Percentiles rank a stretch among this genome's conserved stretches.
These are phyloP conservation scores for Spinus pinus DNA, from an alignment of 2,797 vertebrate species.

Conservation along the genomic window DNA sequence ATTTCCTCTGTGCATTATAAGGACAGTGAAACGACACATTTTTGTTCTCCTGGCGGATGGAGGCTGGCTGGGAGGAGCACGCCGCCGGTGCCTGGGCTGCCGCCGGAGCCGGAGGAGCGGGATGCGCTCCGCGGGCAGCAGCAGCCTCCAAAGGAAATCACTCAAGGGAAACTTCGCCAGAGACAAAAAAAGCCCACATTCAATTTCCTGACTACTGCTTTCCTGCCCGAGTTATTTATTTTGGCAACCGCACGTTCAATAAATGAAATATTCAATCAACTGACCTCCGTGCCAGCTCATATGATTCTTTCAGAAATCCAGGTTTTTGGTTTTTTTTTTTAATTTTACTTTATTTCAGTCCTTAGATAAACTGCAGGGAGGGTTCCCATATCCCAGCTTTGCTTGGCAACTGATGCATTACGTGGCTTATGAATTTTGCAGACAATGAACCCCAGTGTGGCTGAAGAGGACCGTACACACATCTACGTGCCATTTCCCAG, in stretches of 20 bases:
- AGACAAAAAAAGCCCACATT: conserved; percentile 74
- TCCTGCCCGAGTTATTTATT: conserved; percentile 70
- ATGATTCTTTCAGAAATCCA: background rate
- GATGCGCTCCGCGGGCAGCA: conserved; percentile 33
- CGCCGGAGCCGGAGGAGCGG: background rate
- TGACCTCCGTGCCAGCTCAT: background rate
- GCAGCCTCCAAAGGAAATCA: conserved; percentile 81
- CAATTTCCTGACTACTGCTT: conserved; percentile 74
- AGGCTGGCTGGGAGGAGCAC: background rate
- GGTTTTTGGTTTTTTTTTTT: background rate
- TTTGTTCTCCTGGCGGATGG: conserved; percentile 14
- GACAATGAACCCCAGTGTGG: conserved; percentile 44
- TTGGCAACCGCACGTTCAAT: conserved; percentile 57
- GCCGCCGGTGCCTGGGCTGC: background rate
- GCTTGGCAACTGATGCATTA: conserved; percentile 31
- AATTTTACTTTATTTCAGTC: background rate
- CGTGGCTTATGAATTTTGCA: background rate
- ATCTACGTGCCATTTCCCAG: background rate
- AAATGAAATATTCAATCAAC: conserved; percentile 60
- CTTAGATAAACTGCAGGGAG: conserved; percentile 41
- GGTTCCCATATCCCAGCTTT: background rate
- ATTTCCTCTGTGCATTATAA: conserved; percentile 60
- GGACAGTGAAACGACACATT: conserved; percentile 48
- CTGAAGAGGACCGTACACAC: background rate
- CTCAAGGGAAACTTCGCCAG: conserved; percentile 77